Conservation (phyloP, 2,888 invertebrate genomes). For the Adelognathus sp. region DNA sequence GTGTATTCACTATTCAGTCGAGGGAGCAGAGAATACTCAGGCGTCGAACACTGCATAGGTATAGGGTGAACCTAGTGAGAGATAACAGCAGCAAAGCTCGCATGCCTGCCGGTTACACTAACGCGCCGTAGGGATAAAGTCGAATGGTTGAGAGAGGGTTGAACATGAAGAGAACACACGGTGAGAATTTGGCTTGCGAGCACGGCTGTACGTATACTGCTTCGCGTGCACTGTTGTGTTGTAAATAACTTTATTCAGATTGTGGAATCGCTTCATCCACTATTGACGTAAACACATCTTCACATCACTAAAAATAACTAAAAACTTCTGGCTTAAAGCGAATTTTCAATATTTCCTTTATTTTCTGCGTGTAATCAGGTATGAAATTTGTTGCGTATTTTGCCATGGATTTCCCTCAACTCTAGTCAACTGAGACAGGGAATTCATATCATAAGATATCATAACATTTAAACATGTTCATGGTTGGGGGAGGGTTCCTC, state of each 20-base stretch:
- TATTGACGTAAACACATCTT: not conserved
- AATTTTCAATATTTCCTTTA: too few species aligned
- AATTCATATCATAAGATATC: too few species aligned
- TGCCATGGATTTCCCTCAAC: too few species aligned
- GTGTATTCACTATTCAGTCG: slow-evolving; percentile 56
- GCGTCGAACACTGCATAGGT: not conserved
- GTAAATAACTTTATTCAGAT: not conserved
- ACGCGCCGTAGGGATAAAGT: slow-evolving; percentile 5
- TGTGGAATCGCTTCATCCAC: not conserved
- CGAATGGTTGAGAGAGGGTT: slow-evolving; percentile 8
- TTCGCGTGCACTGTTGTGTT: slow-evolving; percentile 13
- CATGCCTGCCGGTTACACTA: slow-evolving; percentile 3
- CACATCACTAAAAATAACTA: too few species aligned
- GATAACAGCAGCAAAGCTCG: slow-evolving; percentile 24
- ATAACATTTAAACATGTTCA: too few species aligned
- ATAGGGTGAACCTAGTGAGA: slow-evolving; percentile 4
- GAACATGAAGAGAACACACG: slow-evolving; percentile 32
- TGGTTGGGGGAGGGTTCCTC: too few species aligned
- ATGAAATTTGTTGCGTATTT: too few species aligned
- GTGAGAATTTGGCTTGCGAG: slow-evolving; percentile 12
- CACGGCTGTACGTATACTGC: not conserved
- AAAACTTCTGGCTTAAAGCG: too few species aligned
- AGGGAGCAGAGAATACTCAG: slow-evolving; percentile 28
- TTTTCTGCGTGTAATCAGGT: too few species aligned
- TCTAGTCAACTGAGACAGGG: too few species aligned